Percentiles rank a stretch among this genome's conserved stretches.
Conservation (phyloP, 30 jellyfish, hydroid and myxozoan species). For the Mastigias papua region DNA sequence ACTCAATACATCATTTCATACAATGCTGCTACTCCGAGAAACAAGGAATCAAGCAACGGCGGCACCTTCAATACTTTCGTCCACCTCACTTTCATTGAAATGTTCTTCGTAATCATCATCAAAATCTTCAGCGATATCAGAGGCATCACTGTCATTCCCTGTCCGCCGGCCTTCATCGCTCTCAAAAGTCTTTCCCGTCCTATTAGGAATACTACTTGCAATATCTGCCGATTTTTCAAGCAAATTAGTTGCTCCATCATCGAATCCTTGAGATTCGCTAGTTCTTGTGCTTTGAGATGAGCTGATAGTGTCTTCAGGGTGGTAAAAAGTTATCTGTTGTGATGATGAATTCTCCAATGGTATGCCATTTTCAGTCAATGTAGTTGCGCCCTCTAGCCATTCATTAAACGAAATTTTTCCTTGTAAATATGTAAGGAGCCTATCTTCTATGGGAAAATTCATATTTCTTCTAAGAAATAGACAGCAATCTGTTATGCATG, state of each 20-base stretch:
- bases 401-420: constrained; percentile 68
- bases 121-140: constrained; percentile 7
- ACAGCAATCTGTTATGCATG: too few species aligned
- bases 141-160: neutral
- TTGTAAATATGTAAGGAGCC: constrained; percentile 42
- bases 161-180: neutral
- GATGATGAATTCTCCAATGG: neutral
- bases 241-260: too few species aligned
- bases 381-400: constrained; percentile 71
- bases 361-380: neutral
- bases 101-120: constrained; percentile 9
- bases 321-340: neutral
- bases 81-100: neutral
- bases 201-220: neutral
- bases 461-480: neutral
- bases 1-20: too few species aligned
- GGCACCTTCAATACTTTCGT: neutral
- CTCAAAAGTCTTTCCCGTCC: neutral
- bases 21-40: too few species aligned
- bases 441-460: constrained; percentile 28
- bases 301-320: neutral
- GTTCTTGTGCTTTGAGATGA: neutral
- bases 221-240: neutral
- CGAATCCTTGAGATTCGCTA: too few species aligned
- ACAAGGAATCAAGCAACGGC: neutral